Conservation (phyloP, 1,140 invertebrate genomes). For the Vanessa atalanta region DNA sequence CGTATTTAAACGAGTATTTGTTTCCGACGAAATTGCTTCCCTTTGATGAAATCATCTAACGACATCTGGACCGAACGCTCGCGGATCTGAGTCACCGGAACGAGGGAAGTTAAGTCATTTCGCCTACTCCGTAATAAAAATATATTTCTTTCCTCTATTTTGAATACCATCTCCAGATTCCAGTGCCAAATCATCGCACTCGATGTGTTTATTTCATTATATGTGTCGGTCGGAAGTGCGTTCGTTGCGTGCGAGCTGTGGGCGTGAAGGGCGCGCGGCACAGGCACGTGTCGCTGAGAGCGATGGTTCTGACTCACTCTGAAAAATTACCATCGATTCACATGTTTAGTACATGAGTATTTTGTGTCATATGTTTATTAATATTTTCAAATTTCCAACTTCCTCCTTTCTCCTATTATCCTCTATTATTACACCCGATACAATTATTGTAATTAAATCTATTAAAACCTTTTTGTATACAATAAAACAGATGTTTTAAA, state of each 20-base stretch:
- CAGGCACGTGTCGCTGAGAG: slow-evolving; percentile 10
- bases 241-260: background rate
- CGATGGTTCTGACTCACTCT: background rate
- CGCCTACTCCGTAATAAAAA: slow-evolving; percentile 36
- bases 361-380: background rate
- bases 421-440: no score
- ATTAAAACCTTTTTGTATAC: no score
- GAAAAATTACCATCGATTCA: background rate
- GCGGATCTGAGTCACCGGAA: slow-evolving; percentile 31
- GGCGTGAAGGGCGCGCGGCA: background rate
- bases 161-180: slow-evolving; percentile 23
- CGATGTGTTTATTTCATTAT: slow-evolving; percentile 26
- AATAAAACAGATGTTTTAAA: no score
- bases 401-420: no score
- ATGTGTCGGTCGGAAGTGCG: slow-evolving; percentile 33
- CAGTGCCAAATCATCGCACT: slow-evolving; percentile 34
- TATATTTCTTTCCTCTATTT: slow-evolving; percentile 33
- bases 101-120: slow-evolving; percentile 30
- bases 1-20: slow-evolving; percentile 10
- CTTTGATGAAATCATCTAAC: slow-evolving; percentile 27
- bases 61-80: slow-evolving; percentile 30
- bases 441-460: no score
- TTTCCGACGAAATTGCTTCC: slow-evolving; percentile 15
- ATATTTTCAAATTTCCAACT: background rate
- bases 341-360: background rate